These are phyloP conservation scores for Sphenodon punctatus DNA, from an alignment of 2,797 vertebrate species.

Conservation along the genomic window DNA sequence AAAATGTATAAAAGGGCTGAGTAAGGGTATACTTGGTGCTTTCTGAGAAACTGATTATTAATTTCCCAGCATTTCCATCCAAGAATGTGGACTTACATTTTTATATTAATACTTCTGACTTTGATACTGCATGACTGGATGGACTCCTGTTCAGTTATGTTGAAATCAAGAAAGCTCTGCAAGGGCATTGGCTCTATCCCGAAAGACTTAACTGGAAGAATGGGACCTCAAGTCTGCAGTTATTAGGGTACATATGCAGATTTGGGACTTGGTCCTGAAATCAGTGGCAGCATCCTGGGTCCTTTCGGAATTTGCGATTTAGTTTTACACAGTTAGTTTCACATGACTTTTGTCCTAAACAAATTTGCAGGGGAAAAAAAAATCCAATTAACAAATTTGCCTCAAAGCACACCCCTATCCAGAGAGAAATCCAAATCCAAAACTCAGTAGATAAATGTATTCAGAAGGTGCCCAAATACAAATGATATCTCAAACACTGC, in stretches of 20 bases:
- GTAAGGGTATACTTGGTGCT: neutral
- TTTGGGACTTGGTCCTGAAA: neutral
- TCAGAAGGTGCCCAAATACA: neutral
- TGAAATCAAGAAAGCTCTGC: neutral
- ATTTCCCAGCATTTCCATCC: neutral
- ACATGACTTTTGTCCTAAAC: neutral
- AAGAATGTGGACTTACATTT: neutral
- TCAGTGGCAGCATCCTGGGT: neutral
- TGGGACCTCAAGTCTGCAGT: neutral
- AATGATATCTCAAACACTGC: neutral
- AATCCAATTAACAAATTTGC: neutral
- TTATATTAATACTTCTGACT: neutral
- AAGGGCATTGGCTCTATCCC: neutral
- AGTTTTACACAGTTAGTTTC: no score
- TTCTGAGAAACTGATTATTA: neutral
- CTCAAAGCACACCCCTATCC: neutral
- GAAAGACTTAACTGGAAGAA: neutral
- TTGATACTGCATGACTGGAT: neutral
- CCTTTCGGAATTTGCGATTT: no score
- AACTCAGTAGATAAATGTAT: neutral
- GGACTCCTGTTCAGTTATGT: neutral
- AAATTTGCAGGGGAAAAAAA: neutral
- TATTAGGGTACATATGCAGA: neutral
- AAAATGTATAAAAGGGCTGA: neutral
- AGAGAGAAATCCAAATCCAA: neutral